These are phyloP conservation scores for Cinclus mexicanus DNA, from an alignment of 2,113 vertebrate genomes.

Conservation along the genomic window DNA sequence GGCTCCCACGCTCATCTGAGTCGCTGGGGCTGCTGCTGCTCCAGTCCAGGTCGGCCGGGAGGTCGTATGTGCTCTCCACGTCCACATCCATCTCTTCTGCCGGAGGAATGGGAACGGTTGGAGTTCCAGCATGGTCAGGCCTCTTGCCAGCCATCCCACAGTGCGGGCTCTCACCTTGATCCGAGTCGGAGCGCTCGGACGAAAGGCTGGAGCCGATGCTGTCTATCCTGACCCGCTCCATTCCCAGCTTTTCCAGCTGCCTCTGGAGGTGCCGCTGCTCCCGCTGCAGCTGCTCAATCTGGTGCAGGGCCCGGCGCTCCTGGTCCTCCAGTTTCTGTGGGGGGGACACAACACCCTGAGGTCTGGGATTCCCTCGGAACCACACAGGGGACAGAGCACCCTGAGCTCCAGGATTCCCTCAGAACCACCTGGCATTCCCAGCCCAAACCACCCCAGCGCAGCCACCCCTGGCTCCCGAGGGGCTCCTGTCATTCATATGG, in stretches of 20 bases:
- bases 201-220: conserved; percentile 85
- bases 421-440: neutral
- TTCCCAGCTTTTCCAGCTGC: conserved; percentile 91
- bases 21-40: conserved; percentile 92
- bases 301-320: conserved; percentile 78
- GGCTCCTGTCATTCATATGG: fast-evolving
- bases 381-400: no score
- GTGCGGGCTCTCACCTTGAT: conserved; percentile 79
- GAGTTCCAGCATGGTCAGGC: fast-evolving
- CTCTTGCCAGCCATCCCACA: fast-evolving
- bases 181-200: conserved; percentile 89
- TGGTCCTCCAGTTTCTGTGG: conserved; percentile 88
- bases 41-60: conserved; percentile 92
- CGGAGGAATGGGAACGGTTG: neutral
- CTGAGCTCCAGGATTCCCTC: neutral
- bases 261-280: conserved; percentile 90
- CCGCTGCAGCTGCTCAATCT: conserved; percentile 90
- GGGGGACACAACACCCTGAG: neutral
- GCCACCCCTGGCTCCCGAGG: fast-evolving
- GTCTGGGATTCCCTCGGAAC: neutral
- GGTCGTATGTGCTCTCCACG: conserved; percentile 88
- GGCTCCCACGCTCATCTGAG: conserved; percentile 88
- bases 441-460: fast-evolving
- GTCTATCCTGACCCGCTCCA: conserved; percentile 89
- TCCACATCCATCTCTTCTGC: conserved; percentile 86